Base-by-base conservation (phyloP, 2,888 invertebrate species). In the Drosophila siamana region DNA sequence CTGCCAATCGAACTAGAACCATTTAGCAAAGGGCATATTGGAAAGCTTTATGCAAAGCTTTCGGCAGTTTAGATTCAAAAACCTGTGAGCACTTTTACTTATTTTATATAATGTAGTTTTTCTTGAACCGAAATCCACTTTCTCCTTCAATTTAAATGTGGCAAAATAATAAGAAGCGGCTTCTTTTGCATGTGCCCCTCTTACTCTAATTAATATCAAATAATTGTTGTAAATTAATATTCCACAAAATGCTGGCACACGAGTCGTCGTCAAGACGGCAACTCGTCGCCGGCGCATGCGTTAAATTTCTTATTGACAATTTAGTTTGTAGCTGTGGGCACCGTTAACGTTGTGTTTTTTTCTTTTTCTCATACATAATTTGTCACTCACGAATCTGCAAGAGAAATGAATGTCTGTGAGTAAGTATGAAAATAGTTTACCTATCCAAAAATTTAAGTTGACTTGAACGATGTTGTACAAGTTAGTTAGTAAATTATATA, bases 191-290 rank as follows among this genome's bases (percentile, higher is more conserved):
- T 26, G 2, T 13, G 24, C 11, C 16, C 43, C 54, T 65, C 55
- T 57, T 57, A 67, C 76, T 74, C 70, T 63, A 86, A 85, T 85
- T 85, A 80, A 78, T 78, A 47, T 61, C 59, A 70, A 84, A 86
- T 85, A 75, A 78, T 84, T 88, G 78, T 50, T 70, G 33, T 74
- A 88, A 86, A 75, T 74, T 78, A 57, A 73, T 56, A 60, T 59
- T 59, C 70, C 44, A 77, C 79, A 78, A 68, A 51, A 60, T 13
- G 43, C 16, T n/a, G 40, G 60, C 84, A 78, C 77, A 51, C 51
- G 44, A 43, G 28, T 76, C 65, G 61, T 62, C 47, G 30, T 28
- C 33, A 5, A 19, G 19, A 2, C 19, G 19, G 19, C 19, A 19
- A 19, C 19, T 36, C 30, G 30, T n/a, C 30, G 30, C 4, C 30